Conservation (phyloP, 2,113 vertebrate genomes). For the Heterotilapia buettikoferi region DNA sequence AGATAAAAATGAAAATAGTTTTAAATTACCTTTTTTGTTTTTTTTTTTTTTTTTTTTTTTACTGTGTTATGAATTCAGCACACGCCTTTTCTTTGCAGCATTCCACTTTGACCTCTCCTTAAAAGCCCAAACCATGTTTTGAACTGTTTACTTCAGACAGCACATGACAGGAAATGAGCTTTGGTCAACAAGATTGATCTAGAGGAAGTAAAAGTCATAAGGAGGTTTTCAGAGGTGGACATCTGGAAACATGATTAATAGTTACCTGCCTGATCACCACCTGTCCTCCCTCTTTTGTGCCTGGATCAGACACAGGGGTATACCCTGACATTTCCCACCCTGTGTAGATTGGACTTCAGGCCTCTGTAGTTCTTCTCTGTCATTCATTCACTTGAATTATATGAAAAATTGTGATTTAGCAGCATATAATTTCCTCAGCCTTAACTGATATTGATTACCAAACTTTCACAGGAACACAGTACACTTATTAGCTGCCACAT, state of each 20-base stretch:
- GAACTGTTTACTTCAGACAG: neutral
- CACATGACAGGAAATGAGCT: neutral
- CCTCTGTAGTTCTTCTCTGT: neutral
- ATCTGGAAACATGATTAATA: neutral
- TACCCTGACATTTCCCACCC: neutral
- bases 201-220: neutral
- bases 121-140: neutral
- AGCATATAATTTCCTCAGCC: neutral
- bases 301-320: neutral
- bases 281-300: neutral
- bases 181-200: neutral
- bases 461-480: neutral
- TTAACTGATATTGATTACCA: neutral
- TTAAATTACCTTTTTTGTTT: too few species aligned
- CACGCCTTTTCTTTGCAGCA: neutral
- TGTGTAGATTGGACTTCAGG: neutral
- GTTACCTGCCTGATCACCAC: neutral
- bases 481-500: neutral
- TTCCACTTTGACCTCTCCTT: neutral
- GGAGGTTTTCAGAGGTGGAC: neutral
- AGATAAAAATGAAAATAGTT: too few species aligned
- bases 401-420: neutral
- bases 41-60: fast-evolving
- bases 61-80: neutral
- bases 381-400: neutral